These are phyloP conservation scores for Chaetodon trifascialis DNA, from an alignment of 2,113 vertebrate genomes.

Conservation along the genomic window DNA sequence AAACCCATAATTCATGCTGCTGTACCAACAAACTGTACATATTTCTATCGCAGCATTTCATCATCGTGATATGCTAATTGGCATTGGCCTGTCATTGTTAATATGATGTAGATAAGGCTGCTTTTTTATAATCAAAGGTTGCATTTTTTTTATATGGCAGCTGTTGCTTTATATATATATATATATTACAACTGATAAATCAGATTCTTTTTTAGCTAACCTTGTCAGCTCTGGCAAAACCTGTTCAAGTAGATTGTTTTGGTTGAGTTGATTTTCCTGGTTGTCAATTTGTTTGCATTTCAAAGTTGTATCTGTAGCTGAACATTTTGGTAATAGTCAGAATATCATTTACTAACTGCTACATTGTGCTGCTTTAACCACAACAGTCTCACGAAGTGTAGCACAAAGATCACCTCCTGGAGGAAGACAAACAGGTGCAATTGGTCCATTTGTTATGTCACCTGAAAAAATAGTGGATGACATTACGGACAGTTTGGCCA, in stretches of 20 bases:
- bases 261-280: too few species aligned
- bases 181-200: neutral
- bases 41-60: neutral
- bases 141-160: too few species aligned
- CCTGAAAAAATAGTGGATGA: too few species aligned
- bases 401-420: neutral
- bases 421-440: too few species aligned
- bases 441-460: too few species aligned
- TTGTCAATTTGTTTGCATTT: neutral
- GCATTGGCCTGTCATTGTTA: neutral
- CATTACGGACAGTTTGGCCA: too few species aligned
- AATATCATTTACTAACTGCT: neutral
- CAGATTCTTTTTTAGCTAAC: neutral
- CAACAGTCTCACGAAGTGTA: neutral
- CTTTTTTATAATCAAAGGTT: neutral
- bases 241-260: too few species aligned
- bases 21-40: neutral
- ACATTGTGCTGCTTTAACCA: neutral
- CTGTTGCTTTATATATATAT: too few species aligned
- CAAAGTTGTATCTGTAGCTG: neutral
- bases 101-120: neutral
- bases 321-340: neutral
- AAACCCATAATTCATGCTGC: slow-evolving; percentile 1
- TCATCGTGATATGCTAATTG: neutral
- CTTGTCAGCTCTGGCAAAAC: too few species aligned